Percentiles rank a stretch among this genome's conserved stretches.
Evolutionary conservation across 2,113 vertebrate species (phyloP).

Genomic region (Fregata magnificens): DNA sequence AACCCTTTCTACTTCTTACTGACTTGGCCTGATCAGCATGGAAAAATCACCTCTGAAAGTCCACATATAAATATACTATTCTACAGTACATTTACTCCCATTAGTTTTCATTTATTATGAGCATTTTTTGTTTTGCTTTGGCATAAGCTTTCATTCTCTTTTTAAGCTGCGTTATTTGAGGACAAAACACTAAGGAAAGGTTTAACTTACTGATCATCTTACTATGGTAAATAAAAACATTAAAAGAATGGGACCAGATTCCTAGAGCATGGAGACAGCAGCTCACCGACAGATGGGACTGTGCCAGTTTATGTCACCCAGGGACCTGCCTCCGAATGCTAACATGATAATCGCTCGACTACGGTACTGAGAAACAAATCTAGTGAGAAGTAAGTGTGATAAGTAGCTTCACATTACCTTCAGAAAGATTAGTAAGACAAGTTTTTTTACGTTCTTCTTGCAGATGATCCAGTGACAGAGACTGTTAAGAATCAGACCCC

Average conservation of each 20-base stretch:
- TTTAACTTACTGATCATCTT: neutral
- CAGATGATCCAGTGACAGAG: neutral
- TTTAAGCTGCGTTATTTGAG: neutral
- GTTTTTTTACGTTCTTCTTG: neutral
- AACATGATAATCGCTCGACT: rapidly evolving
- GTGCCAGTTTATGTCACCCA: neutral
- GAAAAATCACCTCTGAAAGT: neutral
- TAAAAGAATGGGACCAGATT: neutral
- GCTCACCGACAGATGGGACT: neutral
- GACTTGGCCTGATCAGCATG: neutral
- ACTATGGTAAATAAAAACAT: neutral
- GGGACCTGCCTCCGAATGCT: neutral
- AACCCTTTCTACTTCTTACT: neutral
- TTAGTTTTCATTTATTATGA: neutral
- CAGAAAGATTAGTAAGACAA: neutral
- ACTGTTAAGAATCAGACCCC: neutral
- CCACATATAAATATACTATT: neutral
- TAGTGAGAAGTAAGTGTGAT: neutral
- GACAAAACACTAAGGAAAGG: neutral
- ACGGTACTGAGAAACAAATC: neutral
- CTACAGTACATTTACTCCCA: neutral
- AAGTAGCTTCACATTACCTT: neutral
- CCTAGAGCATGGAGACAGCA: neutral
- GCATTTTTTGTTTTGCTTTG: neutral
- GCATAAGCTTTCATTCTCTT: neutral